phyloP scores from a whole-genome alignment of 2,888 invertebrate genomes.

The Malachius bipustulatus region DNA sequence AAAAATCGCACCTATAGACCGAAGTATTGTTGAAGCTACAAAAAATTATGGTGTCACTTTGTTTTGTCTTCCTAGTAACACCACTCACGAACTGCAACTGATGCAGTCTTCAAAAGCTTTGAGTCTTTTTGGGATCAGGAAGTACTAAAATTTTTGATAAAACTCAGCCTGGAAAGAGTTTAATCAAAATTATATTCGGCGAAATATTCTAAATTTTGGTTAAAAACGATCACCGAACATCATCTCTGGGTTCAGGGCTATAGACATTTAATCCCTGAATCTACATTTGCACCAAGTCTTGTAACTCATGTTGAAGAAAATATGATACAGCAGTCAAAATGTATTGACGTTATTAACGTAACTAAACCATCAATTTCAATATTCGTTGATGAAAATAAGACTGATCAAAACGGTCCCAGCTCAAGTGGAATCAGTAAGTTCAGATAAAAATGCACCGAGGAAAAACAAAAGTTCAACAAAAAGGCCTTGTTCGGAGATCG shows the following conservation, averaged over 20 bases:
- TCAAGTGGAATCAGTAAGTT: no score
- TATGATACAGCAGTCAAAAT: no score
- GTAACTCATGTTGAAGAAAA: no score
- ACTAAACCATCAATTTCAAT: no score
- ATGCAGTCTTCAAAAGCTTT: no score
- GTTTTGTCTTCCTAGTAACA: constrained; percentile 26
- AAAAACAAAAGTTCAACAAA: no score
- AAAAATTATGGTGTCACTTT: constrained; percentile 21
- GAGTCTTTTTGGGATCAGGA: constrained; percentile 25
- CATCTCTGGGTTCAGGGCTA: constrained; percentile 19
- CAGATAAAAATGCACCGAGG: no score
- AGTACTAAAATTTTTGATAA: constrained; percentile 21
- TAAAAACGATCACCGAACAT: constrained; percentile 19
- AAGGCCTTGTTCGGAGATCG: no score
- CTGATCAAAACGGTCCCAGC: no score
- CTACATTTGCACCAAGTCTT: constrained; percentile 18
- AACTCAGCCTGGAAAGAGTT: no score
- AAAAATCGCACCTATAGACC: constrained; percentile 20
- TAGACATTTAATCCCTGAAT: constrained; percentile 22
- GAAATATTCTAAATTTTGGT: constrained; percentile 15
- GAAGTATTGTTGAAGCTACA: constrained; percentile 20
- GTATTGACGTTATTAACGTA: no score
- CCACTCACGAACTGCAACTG: constrained; percentile 25
- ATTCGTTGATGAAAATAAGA: no score
- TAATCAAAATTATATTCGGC: constrained; percentile 23